Evolutionary conservation across 2,888 invertebrate genomes (phyloP), one percentile per base, ranked within the genome.

Genomic region (Tribolium freemani): DNA sequence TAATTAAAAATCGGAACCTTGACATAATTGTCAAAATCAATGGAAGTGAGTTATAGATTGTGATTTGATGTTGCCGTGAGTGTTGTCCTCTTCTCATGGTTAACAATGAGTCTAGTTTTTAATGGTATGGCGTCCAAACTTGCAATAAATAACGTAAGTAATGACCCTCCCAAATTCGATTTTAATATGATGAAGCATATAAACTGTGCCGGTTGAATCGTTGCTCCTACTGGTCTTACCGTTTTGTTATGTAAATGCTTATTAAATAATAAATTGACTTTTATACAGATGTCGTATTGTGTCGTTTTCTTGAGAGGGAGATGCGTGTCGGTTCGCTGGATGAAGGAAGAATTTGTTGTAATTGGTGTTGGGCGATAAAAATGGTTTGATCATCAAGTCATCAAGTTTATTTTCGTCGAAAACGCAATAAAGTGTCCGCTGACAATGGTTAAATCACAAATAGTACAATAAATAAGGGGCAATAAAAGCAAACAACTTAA

Each of bases 211-310:
- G 68, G 68, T 68, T 68, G 57, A 68, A 68, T 57, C 38, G 68
- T 16, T 57, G 57, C 58, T 68, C 68, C 74, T 77, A 74, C 76
- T 72, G 76, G 77, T 75, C 74, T 64, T 77, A 74, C 74, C 73
- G 75, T 72, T 74, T 76, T 76, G 74, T 77, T 74, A 77, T 77
- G 77, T 73, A 76, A 76, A 77, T 77, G 68, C 57, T 57, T 57
- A 68, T 68, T 57, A 68, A 68, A 68, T 68, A 77, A 77, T 77
- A 74, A 76, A 71, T 77, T 54, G 64, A 64, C 53, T 64, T 64
- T 64, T 64, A 64, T 64, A 64, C 64, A 64, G 64, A 64, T 64
- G 64, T 54, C 53, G 38, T 64, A 64, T 64, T 64, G 64, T 70
- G 72, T 72, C 72, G 71, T 72, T 68, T 38, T 21, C 20, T 5